Evolutionary conservation across 2,888 invertebrate species (phyloP).

Genomic region (Zonitis immaculata): DNA sequence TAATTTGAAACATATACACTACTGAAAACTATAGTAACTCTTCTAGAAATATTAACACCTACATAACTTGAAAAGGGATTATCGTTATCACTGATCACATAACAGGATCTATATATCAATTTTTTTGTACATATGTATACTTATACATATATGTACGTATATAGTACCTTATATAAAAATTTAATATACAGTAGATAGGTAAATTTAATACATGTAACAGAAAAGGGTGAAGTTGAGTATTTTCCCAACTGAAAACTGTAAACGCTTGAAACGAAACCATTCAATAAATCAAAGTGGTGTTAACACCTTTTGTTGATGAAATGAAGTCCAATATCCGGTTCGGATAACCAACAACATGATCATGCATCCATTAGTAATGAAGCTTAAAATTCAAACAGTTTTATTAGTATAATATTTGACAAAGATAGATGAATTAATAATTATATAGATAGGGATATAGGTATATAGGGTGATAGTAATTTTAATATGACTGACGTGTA

Average conservation of each 20-base stretch:
- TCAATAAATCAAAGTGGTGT: conserved; percentile 35
- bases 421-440: conserved; percentile 20
- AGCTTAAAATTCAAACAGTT: conserved; percentile 21
- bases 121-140: too few relatives aligned
- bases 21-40: too few relatives aligned
- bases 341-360: conserved; percentile 30
- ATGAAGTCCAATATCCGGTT: conserved; percentile 31
- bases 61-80: not conserved
- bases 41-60: conserved; percentile 13
- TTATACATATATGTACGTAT: too few relatives aligned
- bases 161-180: too few relatives aligned
- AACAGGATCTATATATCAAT: too few relatives aligned
- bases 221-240: conserved; percentile 1
- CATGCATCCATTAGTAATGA: conserved; percentile 29
- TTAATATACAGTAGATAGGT: too few relatives aligned
- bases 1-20: conserved; percentile 5
- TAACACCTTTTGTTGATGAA: conserved; percentile 35
- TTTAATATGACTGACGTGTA: conserved; percentile 19
- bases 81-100: too few relatives aligned
- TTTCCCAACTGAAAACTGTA: conserved; percentile 19
- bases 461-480: not conserved
- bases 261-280: conserved; percentile 28
- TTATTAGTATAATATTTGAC: conserved; percentile 7
- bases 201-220: not conserved
- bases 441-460: too few relatives aligned